These are phyloP conservation scores for Metridium senile DNA, from an alignment of 92 coral and sea anemone species.

Conservation along the genomic window DNA sequence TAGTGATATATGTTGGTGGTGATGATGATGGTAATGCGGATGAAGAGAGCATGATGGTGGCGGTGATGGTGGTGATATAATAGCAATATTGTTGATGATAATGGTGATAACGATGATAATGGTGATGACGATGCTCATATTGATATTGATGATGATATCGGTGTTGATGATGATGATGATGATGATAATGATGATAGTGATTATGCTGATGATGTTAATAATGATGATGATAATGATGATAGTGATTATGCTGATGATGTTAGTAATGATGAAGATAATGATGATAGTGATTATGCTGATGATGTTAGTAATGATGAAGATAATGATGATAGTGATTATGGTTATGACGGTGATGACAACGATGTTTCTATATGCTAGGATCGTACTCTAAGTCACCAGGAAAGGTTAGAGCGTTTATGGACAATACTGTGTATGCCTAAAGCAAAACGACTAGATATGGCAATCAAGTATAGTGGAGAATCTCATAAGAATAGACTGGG, in stretches of 20 bases:
- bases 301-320: not conserved
- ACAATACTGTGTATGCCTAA: conserved; percentile 92
- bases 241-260: not conserved
- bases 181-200: not conserved
- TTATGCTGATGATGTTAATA: not conserved
- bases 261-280: not conserved
- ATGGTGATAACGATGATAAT: not conserved
- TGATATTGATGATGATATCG: not conserved
- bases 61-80: not conserved
- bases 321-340: not conserved
- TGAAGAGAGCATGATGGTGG: not conserved
- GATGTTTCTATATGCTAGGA: not conserved
- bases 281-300: not conserved
- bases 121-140: not conserved
- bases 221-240: not conserved
- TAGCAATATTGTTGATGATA: not conserved
- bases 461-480: conserved; percentile 96
- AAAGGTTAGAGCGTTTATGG: conserved; percentile 92
- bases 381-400: conserved; percentile 54
- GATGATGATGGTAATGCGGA: not conserved
- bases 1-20: not conserved
- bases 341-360: not conserved
- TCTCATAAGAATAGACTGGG: conserved; percentile 58
- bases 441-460: conserved; percentile 86
- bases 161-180: not conserved